phyloP scores from a whole-genome alignment of 2,888 invertebrate genomes.

The Trilocha varians region DNA sequence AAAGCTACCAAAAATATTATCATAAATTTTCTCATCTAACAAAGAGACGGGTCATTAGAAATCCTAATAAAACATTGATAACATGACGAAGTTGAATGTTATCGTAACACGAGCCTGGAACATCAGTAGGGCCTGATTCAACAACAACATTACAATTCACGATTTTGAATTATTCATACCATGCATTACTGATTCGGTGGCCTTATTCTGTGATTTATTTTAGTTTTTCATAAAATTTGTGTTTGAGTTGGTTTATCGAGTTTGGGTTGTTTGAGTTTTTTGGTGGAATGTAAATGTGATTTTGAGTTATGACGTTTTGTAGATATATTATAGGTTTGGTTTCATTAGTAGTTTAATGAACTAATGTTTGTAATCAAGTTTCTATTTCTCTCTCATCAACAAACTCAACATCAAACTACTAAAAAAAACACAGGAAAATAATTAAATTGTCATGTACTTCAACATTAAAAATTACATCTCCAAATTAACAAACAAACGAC shows the following conservation, averaged over 20 bases:
- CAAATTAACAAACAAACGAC: too few species aligned
- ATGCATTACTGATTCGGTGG: constrained; percentile 22
- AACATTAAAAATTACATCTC: too few species aligned
- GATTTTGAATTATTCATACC: constrained; percentile 48
- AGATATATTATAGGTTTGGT: too few species aligned
- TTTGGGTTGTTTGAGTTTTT: background rate
- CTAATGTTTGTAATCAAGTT: too few species aligned
- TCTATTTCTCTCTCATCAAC: too few species aligned
- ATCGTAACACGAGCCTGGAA: background rate
- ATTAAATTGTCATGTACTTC: too few species aligned
- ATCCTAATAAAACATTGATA: background rate
- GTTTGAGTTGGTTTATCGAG: background rate
- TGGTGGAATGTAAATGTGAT: background rate
- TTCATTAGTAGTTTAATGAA: too few species aligned
- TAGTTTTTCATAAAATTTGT: background rate
- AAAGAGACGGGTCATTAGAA: background rate
- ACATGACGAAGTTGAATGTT: background rate
- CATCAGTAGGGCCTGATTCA: constrained; percentile 14
- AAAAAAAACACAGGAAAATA: too few species aligned
- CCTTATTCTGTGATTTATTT: constrained; percentile 25
- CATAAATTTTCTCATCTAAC: too few species aligned
- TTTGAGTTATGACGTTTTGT: too few species aligned
- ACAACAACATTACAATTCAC: constrained; percentile 40
- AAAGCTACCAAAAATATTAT: too few species aligned
- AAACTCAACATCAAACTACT: too few species aligned